These are phyloP conservation scores for Lepas anatifera DNA, from an alignment of 2,888 invertebrate genomes.

Conservation along the genomic window DNA sequence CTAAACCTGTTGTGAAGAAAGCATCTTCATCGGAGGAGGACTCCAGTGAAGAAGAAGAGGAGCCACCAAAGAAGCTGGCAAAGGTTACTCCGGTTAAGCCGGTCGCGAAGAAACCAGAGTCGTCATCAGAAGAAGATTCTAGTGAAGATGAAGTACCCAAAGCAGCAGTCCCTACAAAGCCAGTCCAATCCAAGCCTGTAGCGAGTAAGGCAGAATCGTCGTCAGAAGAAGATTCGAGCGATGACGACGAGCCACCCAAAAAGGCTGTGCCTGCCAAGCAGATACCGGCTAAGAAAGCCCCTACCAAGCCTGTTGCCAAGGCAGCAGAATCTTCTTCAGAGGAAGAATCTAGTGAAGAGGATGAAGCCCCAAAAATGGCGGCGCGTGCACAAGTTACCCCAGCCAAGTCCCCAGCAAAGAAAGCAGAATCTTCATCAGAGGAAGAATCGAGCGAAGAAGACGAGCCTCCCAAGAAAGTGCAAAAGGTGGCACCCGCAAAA, in stretches of 20 bases:
- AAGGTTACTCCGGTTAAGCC: not conserved
- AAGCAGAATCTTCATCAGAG: not conserved
- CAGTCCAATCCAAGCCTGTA: too few species aligned
- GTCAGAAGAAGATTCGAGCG: too few species aligned
- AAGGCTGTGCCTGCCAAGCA: not conserved
- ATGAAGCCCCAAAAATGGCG: not conserved
- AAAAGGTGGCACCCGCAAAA: not conserved
- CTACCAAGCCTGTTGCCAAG: not conserved
- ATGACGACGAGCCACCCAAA: too few species aligned
- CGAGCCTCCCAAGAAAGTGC: not conserved
- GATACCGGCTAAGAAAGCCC: not conserved
- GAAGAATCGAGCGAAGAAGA: not conserved
- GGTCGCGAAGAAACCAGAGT: not conserved
- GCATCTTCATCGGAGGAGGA: not conserved
- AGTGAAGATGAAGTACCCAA: not conserved
- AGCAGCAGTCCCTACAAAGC: too few species aligned
- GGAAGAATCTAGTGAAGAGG: constrained; percentile 1
- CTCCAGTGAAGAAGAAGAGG: not conserved
- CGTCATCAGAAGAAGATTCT: not conserved
- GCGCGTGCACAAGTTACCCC: not conserved
- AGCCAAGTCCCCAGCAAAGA: not conserved
- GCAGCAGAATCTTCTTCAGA: too few species aligned
- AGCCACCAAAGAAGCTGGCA: not conserved
- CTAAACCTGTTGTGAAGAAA: not conserved
- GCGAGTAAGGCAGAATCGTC: too few species aligned